Evolutionary conservation across 2,888 invertebrate species (phyloP), one percentile per base, ranked within the genome.

Genomic region (Cantharis rustica): DNA sequence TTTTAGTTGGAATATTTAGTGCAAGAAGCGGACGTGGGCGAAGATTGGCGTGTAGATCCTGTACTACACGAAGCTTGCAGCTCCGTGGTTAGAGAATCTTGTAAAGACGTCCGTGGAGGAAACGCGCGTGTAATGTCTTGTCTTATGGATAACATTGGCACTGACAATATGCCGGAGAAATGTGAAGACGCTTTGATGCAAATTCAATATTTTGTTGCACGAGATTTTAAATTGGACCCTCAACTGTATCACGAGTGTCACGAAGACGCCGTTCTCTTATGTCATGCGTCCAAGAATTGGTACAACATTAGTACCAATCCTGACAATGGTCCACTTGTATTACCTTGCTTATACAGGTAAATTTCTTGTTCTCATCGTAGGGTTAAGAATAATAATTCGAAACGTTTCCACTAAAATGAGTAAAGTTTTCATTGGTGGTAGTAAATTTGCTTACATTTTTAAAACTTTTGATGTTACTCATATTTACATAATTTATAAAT

Each of bases 191-290:
- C 97, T 10, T 90, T 99, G 64, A 90, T 99, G 76, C 97, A 98
- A 88, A 97, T 99, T 84, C 98, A 99, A 86, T 99, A 98, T 88
- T 99, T 99, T 88, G 93, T 99, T 79, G 95, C 97, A 0, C 92
- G 99, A 83, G 96, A 99, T 89, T 99, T 97, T 87, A 96, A 95
- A 84, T 89, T 98, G 68, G 98, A 98, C 88, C 95, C 97, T 0
- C 94, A 94, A 82, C 89, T 99, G 64, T 99, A 96, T 86, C 92
- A 93, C 84, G 93, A 94, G 27, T 99, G 99, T 86, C 95, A 93
- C 84, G 92, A 93, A 79, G 98, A 98, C 89, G 98, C 98, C 2
- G 91, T 92, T 3, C 92, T 91, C 73, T 90, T 94, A 47, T 98
- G 98, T 86, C 93, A 94, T 84, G 95, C 95, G 0, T 93, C 92